Percentiles rank a stretch among this genome's conserved stretches.
phyloP scores from a whole-genome alignment of 2,797 vertebrate genomes.

The Danionella dracula region DNA sequence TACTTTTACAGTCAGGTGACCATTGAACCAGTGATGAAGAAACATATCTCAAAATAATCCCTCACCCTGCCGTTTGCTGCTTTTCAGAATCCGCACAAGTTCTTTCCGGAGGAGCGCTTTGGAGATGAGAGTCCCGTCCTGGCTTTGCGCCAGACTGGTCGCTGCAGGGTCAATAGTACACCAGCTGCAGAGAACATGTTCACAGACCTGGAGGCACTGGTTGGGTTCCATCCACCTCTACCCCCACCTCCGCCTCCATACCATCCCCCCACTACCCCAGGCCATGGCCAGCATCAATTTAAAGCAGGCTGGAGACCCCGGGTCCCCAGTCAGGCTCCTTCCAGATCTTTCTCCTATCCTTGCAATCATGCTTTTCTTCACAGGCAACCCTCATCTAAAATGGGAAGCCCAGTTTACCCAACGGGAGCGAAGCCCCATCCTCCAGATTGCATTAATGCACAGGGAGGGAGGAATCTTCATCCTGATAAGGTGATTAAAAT shows the following conservation, averaged over 20 bases:
- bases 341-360: constrained; percentile 94
- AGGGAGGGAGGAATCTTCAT: constrained; percentile 75
- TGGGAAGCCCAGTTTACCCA: constrained; percentile 76
- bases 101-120: constrained; percentile 96
- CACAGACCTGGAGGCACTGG: constrained; percentile 90
- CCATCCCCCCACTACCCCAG: constrained; percentile 84
- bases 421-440: constrained; percentile 77
- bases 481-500: constrained; percentile 82
- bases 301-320: constrained; percentile 92
- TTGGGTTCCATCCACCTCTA: constrained; percentile 90
- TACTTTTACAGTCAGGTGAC: neutral
- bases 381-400: constrained; percentile 75
- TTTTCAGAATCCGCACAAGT: constrained; percentile 94
- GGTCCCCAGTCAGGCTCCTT: constrained; percentile 84
- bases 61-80: neutral
- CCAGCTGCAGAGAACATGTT: constrained; percentile 93
- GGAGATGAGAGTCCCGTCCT: constrained; percentile 95
- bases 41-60: neutral
- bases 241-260: constrained; percentile 94
- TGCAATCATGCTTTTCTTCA: constrained; percentile 90
- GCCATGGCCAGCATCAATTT: constrained; percentile 77
- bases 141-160: constrained; percentile 86
- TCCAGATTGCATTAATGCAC: constrained; percentile 85
- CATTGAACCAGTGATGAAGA: neutral
- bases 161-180: constrained; percentile 91